These are phyloP conservation scores for Lordiphosa fenestrarum DNA, from an alignment of 2,888 invertebrate species.

Conservation along the genomic window DNA sequence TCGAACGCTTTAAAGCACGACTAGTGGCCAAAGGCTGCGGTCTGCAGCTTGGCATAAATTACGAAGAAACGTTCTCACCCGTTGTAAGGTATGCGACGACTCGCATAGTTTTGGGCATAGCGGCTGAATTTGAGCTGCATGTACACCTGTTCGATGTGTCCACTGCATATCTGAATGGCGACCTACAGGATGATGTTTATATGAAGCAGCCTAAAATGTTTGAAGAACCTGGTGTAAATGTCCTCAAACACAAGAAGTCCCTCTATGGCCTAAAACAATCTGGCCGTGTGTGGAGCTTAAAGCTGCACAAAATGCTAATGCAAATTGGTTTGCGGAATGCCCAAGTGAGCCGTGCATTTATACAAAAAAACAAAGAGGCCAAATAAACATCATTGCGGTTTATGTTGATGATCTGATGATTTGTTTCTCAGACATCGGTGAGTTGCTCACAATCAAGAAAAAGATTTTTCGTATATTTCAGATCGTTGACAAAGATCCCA, in stretches of 20 bases:
- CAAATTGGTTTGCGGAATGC: not conserved
- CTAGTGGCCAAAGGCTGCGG: conserved; percentile 13
- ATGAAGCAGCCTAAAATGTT: not conserved
- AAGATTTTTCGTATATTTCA: not conserved
- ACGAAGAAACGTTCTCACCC: not conserved
- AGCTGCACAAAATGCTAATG: not conserved
- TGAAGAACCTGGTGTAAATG: not conserved
- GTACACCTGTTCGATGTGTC: not conserved
- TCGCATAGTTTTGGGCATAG: not conserved
- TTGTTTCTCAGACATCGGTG: not conserved
- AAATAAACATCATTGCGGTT: not conserved
- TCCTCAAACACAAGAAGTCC: not conserved
- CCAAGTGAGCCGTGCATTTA: not conserved
- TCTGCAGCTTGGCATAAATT: conserved; percentile 2
- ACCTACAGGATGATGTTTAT: not conserved
- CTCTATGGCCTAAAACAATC: not conserved
- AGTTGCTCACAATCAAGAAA: not conserved
- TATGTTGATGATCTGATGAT: not conserved
- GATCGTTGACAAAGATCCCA: not conserved
- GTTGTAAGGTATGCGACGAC: conserved; percentile 1
- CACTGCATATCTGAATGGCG: not conserved
- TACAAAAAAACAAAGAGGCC: not conserved
- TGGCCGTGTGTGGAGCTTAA: not conserved
- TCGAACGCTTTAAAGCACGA: conserved; percentile 19
- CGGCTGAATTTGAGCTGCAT: conserved; percentile 23